Percentiles rank a stretch among this genome's conserved stretches.
phyloP scores from a whole-genome alignment of 2,113 vertebrate species.

The Cyanoderma ruficeps region DNA sequence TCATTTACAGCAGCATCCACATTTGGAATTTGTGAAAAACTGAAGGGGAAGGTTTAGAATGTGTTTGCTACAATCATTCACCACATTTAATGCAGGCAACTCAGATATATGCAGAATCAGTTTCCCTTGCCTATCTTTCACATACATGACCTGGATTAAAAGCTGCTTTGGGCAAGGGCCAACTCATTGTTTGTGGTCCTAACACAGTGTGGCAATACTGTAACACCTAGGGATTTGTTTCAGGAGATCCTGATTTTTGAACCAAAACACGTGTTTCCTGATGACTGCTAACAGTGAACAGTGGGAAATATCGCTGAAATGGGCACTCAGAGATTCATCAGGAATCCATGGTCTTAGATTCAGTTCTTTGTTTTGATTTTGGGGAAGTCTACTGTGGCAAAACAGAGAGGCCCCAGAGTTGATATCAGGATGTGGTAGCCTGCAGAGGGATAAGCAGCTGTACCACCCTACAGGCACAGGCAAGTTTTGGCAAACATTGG shows the following conservation, averaged over 20 bases:
- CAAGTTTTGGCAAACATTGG: not conserved
- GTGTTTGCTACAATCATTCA: slow-evolving; percentile 1
- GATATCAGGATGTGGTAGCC: not conserved
- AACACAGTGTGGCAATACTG: not conserved
- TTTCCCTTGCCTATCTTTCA: not conserved
- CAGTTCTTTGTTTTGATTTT: not conserved
- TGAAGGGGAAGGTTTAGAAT: not conserved
- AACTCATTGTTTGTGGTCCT: not conserved
- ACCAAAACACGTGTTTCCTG: not conserved
- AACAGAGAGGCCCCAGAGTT: not conserved
- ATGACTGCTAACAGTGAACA: not conserved
- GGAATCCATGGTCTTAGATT: not conserved
- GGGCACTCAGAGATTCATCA: not conserved
- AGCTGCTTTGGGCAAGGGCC: slow-evolving; percentile 1
- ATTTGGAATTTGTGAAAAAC: slow-evolving; percentile 17
- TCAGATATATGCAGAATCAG: not conserved
- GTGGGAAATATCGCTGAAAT: not conserved
- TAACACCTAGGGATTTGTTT: not conserved
- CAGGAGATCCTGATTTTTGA: slow-evolving; percentile 5
- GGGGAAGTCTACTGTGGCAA: not conserved
- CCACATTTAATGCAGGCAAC: not conserved
- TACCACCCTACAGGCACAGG: not conserved
- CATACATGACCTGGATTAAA: not conserved
- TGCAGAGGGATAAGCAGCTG: not conserved
- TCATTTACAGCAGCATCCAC: not conserved